Evolutionary conservation across 2,113 vertebrate genomes (phyloP).

Genomic region (Xenopus laevis): DNA sequence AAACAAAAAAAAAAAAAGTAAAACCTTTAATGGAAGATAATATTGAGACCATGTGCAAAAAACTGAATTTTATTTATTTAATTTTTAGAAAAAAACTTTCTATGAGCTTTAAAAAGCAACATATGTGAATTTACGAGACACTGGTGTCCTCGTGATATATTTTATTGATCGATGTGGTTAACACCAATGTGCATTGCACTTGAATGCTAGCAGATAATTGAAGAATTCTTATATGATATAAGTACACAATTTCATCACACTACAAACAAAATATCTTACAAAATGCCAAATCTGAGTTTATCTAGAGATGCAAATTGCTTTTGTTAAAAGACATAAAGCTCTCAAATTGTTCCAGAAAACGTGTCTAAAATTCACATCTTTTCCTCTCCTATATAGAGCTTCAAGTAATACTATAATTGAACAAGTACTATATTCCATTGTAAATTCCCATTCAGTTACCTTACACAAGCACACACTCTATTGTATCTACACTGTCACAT

Average conservation of each 20-base stretch:
- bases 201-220: constrained; percentile 20
- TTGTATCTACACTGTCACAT: too few species aligned
- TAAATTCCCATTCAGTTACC: too few species aligned
- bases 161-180: constrained; percentile 31
- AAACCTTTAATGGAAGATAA: constrained; percentile 13
- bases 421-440: too few species aligned
- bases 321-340: neutral
- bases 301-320: neutral
- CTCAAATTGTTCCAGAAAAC: too few species aligned
- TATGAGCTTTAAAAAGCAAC: constrained; percentile 33
- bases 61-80: constrained; percentile 10
- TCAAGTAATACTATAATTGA: too few species aligned
- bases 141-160: constrained; percentile 24
- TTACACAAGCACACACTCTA: too few species aligned
- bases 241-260: constrained; percentile 14
- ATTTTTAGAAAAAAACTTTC: neutral
- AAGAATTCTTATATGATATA: constrained; percentile 17
- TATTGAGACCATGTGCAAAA: constrained; percentile 19
- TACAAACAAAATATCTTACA: constrained; percentile 13
- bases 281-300: constrained; percentile 8
- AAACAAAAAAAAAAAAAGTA: neutral
- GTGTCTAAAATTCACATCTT: too few species aligned
- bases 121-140: constrained; percentile 34
- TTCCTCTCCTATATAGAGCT: too few species aligned
- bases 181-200: constrained; percentile 8